Evolutionary conservation across 2,888 invertebrate species (phyloP).

Genomic region (Lasioglossum marginatum): DNA sequence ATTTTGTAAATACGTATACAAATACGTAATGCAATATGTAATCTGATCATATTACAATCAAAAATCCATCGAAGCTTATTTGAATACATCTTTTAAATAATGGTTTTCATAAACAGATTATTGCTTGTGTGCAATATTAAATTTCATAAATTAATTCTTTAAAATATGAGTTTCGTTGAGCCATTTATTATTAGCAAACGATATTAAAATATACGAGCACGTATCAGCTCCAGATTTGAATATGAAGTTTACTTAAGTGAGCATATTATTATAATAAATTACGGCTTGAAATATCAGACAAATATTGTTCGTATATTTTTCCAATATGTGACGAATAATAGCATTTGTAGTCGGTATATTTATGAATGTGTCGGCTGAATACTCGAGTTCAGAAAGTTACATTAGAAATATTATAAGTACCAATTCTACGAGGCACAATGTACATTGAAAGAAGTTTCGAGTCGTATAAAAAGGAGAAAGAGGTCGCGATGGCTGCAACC

Average conservation of each 20-base stretch:
- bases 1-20: not conserved
- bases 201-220: not conserved
- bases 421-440: constrained; percentile 11
- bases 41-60: not conserved
- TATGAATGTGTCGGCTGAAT: not conserved
- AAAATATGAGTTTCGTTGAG: not conserved
- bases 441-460: constrained; percentile 30
- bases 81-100: not conserved
- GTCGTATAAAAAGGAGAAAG: constrained; percentile 29
- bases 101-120: not conserved
- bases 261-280: not conserved
- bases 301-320: not conserved
- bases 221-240: not conserved
- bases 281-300: not conserved
- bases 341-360: not conserved
- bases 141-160: not conserved
- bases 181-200: not conserved
- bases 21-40: not conserved
- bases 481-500: constrained; percentile 46
- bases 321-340: not conserved
- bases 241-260: not conserved
- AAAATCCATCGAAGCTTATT: not conserved
- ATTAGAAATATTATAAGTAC: constrained; percentile 5
- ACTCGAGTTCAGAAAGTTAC: not conserved
- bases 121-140: not conserved